Evolutionary conservation across 1,140 invertebrate genomes (phyloP).

Genomic region (Microvelia longipes): DNA sequence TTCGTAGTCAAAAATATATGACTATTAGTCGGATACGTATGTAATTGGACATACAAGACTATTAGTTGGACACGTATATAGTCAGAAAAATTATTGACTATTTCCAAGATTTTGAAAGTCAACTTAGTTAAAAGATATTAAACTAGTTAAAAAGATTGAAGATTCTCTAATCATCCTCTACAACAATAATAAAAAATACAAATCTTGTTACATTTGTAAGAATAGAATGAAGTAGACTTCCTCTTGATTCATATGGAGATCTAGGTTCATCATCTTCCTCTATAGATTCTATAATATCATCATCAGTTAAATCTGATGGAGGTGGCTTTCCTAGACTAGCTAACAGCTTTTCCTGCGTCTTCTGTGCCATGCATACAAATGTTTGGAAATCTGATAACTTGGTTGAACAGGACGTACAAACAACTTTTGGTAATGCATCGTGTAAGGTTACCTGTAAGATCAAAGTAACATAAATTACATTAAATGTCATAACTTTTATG

Average conservation of each 20-base stretch:
- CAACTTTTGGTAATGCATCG: conserved; percentile 39
- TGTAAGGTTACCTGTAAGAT: conserved; percentile 33
- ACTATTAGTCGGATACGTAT: too few species aligned
- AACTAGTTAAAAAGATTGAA: too few species aligned
- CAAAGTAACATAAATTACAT: too few species aligned
- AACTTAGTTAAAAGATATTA: too few species aligned
- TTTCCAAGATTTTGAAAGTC: too few species aligned
- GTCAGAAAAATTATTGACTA: too few species aligned
- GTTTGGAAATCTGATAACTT: conserved; percentile 38
- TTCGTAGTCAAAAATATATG: too few species aligned
- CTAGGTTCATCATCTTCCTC: conserved; percentile 10
- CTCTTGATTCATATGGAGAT: conserved; percentile 28
- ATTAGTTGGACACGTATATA: too few species aligned
- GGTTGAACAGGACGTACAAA: conserved; percentile 36
- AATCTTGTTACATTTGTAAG: conserved; percentile 33
- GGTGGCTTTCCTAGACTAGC: conserved; percentile 3
- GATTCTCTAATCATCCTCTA: too few species aligned
- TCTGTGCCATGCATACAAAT: conserved; percentile 39
- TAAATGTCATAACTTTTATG: too few species aligned
- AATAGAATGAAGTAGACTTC: conserved; percentile 36
- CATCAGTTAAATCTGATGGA: neutral
- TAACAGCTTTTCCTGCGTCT: conserved; percentile 35
- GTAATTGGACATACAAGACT: too few species aligned
- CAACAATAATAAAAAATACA: conserved; percentile 13
- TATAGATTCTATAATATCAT: conserved; percentile 18